Percentiles rank a stretch among this genome's conserved stretches.
phyloP scores from a whole-genome alignment of 2,888 invertebrate genomes.

The Caenorhabditis sp. region DNA sequence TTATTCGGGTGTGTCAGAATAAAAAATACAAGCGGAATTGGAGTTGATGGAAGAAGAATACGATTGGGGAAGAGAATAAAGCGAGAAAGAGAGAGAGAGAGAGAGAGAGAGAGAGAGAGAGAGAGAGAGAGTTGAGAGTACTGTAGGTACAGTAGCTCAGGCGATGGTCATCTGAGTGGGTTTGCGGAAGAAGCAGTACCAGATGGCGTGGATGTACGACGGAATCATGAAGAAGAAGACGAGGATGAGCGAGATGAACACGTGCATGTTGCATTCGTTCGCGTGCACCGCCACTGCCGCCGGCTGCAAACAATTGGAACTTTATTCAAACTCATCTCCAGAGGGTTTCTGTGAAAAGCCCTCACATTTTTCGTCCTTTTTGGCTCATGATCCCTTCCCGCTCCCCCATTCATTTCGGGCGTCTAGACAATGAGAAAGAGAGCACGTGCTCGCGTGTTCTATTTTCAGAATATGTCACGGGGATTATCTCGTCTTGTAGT shows the following conservation, averaged over 20 bases:
- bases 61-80: not conserved
- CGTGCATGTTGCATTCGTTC: constrained; percentile 72
- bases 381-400: too few species aligned
- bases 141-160: constrained; percentile 23
- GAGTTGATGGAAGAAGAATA: not conserved
- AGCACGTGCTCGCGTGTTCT: too few species aligned
- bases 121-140: not conserved
- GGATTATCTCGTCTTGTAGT: too few species aligned
- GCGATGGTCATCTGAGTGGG: constrained; percentile 47
- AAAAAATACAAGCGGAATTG: not conserved
- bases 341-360: not conserved
- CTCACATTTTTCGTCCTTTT: too few species aligned
- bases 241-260: constrained; percentile 65
- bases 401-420: too few species aligned
- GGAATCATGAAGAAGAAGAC: constrained; percentile 69
- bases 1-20: too few species aligned
- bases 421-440: too few species aligned
- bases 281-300: constrained; percentile 69
- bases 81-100: not conserved
- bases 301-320: constrained; percentile 57
- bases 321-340: not conserved
- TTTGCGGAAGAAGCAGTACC: constrained; percentile 71
- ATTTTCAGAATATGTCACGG: too few species aligned
- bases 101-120: not conserved
- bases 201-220: constrained; percentile 67